A percentile compares a stretch with the other conserved stretches of the same genome.
Conservation (phyloP, 2,888 invertebrate genomes). For the Yponomeuta cagnagella region DNA sequence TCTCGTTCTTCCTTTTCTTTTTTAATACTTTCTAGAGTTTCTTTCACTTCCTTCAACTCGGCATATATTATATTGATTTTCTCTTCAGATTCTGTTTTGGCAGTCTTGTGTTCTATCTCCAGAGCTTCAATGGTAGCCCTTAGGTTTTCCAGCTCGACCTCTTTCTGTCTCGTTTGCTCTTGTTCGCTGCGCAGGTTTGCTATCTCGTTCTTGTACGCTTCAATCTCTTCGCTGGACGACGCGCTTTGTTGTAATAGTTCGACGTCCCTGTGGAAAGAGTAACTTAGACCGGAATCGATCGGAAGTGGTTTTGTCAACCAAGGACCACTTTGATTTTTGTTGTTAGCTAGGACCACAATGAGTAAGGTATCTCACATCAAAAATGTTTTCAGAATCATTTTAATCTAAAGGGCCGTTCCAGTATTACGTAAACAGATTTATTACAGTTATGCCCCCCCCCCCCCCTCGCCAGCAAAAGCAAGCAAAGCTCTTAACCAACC, state of each 20-base stretch:
- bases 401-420: too few relatives aligned
- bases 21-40: constrained; percentile 45
- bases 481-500: too few relatives aligned
- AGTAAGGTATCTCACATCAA: too few relatives aligned
- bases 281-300: neutral
- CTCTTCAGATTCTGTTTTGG: constrained; percentile 55
- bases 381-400: too few relatives aligned
- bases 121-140: constrained; percentile 58
- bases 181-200: constrained; percentile 53
- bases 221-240: constrained; percentile 64
- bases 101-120: constrained; percentile 64
- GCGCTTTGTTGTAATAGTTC: constrained; percentile 66
- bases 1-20: constrained; percentile 54
- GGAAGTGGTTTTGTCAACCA: neutral
- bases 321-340: too few relatives aligned
- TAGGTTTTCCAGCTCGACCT: constrained; percentile 62
- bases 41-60: constrained; percentile 57
- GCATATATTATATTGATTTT: constrained; percentile 46
- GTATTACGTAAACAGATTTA: too few relatives aligned
- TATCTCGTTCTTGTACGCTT: constrained; percentile 61
- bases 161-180: constrained; percentile 74
- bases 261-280: constrained; percentile 43
- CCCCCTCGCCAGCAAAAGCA: too few relatives aligned
- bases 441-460: too few relatives aligned
- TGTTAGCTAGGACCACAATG: too few relatives aligned